These are phyloP conservation scores for Indicator maculatus DNA, from an alignment of 2,113 vertebrate species.

Conservation along the genomic window DNA sequence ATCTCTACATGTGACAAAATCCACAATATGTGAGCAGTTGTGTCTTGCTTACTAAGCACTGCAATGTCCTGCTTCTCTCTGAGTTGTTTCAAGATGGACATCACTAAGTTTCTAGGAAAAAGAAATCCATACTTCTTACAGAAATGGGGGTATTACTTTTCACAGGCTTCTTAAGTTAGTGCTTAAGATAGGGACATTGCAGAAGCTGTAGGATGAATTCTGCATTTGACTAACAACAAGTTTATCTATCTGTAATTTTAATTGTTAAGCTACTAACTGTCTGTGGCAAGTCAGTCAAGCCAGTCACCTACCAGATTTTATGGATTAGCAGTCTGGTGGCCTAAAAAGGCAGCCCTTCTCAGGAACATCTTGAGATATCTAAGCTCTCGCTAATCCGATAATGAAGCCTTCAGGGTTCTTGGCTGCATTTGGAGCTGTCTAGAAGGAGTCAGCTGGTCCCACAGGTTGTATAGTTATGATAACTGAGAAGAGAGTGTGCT, in stretches of 20 bases:
- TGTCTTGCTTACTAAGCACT: neutral
- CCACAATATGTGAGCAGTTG: accelerated
- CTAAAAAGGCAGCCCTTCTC: neutral
- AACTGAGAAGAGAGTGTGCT: neutral
- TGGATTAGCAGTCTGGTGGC: neutral
- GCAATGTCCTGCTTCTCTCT: neutral
- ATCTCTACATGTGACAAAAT: neutral
- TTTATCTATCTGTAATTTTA: neutral
- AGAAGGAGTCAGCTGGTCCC: neutral
- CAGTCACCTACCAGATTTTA: neutral
- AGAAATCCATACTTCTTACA: neutral
- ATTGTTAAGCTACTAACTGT: neutral
- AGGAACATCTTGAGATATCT: neutral
- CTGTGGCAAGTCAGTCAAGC: neutral
- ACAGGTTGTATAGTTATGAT: neutral
- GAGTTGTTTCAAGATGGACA: neutral
- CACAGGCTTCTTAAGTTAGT: neutral
- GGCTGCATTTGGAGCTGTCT: neutral
- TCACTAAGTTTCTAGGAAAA: neutral
- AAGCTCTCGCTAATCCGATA: neutral
- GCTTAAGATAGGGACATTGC: neutral
- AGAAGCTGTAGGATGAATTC: neutral
- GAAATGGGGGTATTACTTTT: neutral
- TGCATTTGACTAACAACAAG: neutral
- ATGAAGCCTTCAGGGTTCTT: neutral